Evolutionary conservation across 1,140 invertebrate genomes (phyloP).

Genomic region (Marisa cornuarietis): DNA sequence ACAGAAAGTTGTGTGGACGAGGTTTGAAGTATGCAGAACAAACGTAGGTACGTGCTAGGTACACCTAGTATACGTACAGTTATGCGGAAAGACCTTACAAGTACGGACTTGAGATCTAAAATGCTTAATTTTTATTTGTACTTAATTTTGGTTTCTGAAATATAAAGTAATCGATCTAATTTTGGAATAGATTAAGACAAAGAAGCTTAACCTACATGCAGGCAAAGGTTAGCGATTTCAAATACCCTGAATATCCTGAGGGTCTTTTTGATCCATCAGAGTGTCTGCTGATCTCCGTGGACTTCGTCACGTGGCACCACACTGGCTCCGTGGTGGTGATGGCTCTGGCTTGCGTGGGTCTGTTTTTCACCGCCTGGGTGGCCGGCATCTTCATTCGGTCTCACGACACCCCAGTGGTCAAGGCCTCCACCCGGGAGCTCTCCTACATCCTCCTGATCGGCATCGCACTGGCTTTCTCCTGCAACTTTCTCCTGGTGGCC

Average conservation of each 20-base stretch:
- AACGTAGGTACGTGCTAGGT: too few relatives aligned
- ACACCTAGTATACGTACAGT: too few relatives aligned
- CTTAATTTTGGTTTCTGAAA: too few relatives aligned
- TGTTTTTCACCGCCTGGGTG: conserved; percentile 73
- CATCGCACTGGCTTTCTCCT: conserved; percentile 71
- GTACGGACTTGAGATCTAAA: too few relatives aligned
- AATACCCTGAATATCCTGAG: neutral
- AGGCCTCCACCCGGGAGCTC: conserved; percentile 81
- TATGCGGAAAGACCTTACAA: too few relatives aligned
- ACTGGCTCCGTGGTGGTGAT: conserved; percentile 73
- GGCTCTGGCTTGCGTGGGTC: conserved; percentile 73
- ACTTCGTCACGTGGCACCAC: conserved; percentile 72
- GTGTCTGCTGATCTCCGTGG: conserved; percentile 70
- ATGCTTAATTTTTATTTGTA: too few relatives aligned
- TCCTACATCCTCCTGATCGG: conserved; percentile 80
- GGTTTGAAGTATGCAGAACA: too few relatives aligned
- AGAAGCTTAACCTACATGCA: neutral
- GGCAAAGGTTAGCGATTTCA: neutral
- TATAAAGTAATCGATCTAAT: too few relatives aligned
- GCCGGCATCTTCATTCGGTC: conserved; percentile 73
- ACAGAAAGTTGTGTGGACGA: too few relatives aligned
- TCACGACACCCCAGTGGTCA: conserved; percentile 82
- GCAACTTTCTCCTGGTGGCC: conserved; percentile 78
- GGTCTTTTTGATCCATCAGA: conserved; percentile 60
- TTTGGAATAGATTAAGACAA: neutral